phyloP scores from a whole-genome alignment of 2,113 vertebrate species.

The Oreocharis arfaki region DNA sequence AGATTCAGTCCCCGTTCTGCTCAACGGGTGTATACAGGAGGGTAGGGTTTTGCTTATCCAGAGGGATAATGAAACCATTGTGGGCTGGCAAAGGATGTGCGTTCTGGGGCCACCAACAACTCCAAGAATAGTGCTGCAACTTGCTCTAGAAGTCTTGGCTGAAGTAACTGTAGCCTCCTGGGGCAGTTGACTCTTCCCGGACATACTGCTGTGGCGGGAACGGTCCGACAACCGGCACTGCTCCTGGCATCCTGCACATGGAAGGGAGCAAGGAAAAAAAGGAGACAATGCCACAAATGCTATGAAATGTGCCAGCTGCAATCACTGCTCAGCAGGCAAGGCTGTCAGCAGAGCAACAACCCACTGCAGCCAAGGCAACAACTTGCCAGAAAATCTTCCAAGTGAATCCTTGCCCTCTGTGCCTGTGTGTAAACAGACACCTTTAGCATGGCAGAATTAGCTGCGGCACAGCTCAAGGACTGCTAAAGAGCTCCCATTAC shows the following conservation, averaged over 20 bases:
- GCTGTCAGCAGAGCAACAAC: neutral
- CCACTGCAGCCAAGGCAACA: constrained; percentile 1
- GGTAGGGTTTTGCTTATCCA: constrained; percentile 61
- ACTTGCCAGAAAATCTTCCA: constrained; percentile 31
- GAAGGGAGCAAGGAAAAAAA: neutral
- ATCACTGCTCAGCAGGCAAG: constrained; percentile 27
- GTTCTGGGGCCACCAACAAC: constrained; percentile 48
- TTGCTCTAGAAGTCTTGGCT: constrained; percentile 65
- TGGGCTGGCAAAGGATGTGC: constrained; percentile 59
- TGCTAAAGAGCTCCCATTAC: neutral
- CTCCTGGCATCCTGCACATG: constrained; percentile 70
- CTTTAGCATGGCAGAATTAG: neutral
- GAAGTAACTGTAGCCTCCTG: constrained; percentile 69
- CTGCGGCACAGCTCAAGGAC: neutral
- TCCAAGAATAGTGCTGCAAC: constrained; percentile 48
- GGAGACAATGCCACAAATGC: constrained; percentile 18
- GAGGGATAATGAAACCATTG: constrained; percentile 59
- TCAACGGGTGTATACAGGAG: constrained; percentile 38
- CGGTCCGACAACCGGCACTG: constrained; percentile 45
- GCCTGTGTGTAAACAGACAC: constrained; percentile 24
- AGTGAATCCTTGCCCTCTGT: neutral
- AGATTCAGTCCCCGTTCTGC: constrained; percentile 33
- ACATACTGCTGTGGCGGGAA: constrained; percentile 64
- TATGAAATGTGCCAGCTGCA: constrained; percentile 15
- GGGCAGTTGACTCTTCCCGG: constrained; percentile 66